Evolutionary conservation across 2,888 invertebrate genomes (phyloP).

Genomic region (Athrips mouffetella): DNA sequence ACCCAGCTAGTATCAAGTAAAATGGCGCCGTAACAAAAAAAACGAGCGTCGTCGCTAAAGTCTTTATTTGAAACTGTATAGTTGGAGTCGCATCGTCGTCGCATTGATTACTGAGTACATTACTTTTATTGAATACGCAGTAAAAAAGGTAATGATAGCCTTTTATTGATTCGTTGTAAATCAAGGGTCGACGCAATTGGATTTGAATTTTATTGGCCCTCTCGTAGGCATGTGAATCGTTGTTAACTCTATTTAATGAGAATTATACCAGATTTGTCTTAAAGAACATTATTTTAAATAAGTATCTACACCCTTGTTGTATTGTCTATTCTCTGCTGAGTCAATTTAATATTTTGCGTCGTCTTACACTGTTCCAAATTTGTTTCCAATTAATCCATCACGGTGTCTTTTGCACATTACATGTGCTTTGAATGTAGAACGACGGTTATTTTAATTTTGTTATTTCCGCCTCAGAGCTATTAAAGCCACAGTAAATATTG

Average conservation of each 20-base stretch:
- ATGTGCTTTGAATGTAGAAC: constrained; percentile 55
- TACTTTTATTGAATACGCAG: constrained; percentile 72
- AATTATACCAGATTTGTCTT: constrained; percentile 35
- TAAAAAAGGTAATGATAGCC: constrained; percentile 73
- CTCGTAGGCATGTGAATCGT: constrained; percentile 57
- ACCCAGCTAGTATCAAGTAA: not conserved
- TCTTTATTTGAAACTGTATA: constrained; percentile 35
- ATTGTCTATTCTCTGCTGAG: not conserved
- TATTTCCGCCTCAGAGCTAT: constrained; percentile 56
- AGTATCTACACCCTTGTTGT: no score
- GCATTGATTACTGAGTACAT: constrained; percentile 59
- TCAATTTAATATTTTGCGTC: not conserved
- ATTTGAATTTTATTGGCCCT: constrained; percentile 71
- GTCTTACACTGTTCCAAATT: constrained; percentile 31
- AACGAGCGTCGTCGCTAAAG: constrained; percentile 3
- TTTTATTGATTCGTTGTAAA: constrained; percentile 76
- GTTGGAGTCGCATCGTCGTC: constrained; percentile 40
- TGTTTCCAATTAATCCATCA: constrained; percentile 48
- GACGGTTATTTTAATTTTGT: constrained; percentile 59
- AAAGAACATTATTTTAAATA: constrained; percentile 11
- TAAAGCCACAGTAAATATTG: constrained; percentile 73
- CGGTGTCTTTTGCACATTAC: constrained; percentile 38
- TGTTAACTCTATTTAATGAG: constrained; percentile 63
- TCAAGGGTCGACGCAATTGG: constrained; percentile 71
- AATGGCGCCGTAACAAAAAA: not conserved